Percentiles rank a stretch among this genome's conserved stretches.
These are phyloP conservation scores for Entomobrya proxima DNA, from an alignment of 2,888 invertebrate genomes.

Conservation along the genomic window DNA sequence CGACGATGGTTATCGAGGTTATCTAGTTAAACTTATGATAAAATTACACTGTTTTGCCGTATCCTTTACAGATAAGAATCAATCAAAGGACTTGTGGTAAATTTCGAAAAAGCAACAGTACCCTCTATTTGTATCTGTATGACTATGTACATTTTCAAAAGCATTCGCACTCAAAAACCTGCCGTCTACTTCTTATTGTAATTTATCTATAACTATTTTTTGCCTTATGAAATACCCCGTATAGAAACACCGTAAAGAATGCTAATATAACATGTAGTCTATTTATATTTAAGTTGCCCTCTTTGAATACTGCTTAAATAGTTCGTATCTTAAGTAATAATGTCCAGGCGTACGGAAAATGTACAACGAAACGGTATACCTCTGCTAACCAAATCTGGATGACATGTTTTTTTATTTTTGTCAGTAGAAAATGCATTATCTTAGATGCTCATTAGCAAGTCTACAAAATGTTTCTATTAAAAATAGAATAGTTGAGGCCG, in stretches of 20 bases:
- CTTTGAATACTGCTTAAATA: slow-evolving; percentile 42
- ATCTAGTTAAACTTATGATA: slow-evolving; percentile 15
- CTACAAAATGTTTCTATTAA: too few relatives aligned
- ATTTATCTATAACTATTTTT: background rate
- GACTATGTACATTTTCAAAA: slow-evolving; percentile 52
- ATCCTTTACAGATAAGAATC: background rate
- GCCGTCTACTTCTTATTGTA: slow-evolving; percentile 23
- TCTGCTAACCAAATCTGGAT: too few relatives aligned
- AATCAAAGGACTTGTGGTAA: background rate
- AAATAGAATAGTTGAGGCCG: too few relatives aligned
- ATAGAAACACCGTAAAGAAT: background rate
- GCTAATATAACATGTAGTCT: background rate
- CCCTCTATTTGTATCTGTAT: slow-evolving; percentile 55
- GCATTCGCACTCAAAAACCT: slow-evolving; percentile 59
- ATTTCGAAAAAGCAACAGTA: slow-evolving; percentile 57
- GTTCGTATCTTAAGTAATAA: slow-evolving; percentile 4
- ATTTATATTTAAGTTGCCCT: background rate
- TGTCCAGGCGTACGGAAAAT: background rate
- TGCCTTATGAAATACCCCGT: background rate
- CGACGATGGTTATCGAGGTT: background rate
- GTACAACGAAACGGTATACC: too few relatives aligned
- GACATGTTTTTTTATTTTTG: too few relatives aligned
- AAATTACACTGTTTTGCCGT: slow-evolving; percentile 49
- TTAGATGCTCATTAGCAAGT: too few relatives aligned
- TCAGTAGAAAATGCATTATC: too few relatives aligned